A percentile compares a stretch with the other conserved stretches of the same genome.
phyloP scores from a whole-genome alignment of 2,888 invertebrate genomes.

The Hofmannophila pseudospretella region DNA sequence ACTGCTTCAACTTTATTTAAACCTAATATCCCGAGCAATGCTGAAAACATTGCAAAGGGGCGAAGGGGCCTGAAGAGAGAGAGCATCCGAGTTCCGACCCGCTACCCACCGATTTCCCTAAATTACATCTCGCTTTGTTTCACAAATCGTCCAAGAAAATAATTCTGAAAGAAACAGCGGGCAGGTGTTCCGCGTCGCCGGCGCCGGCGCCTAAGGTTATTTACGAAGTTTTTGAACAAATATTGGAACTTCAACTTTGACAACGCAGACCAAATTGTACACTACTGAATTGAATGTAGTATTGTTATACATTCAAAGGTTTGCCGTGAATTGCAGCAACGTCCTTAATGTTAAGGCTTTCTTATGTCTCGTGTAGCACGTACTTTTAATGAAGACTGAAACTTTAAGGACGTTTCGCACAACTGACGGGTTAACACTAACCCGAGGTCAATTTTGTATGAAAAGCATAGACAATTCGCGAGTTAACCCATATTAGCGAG shows the following conservation, averaged over 20 bases:
- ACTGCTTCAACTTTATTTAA: slow-evolving; percentile 38
- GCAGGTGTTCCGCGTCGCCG: slow-evolving; percentile 25
- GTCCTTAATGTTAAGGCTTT: no score
- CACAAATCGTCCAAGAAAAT: slow-evolving; percentile 73
- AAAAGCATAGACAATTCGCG: no score
- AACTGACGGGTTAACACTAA: no score
- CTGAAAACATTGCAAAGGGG: slow-evolving; percentile 34
- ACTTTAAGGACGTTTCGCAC: no score
- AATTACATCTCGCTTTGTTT: slow-evolving; percentile 76
- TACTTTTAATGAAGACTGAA: no score
- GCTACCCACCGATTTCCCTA: slow-evolving; percentile 65
- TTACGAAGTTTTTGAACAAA: slow-evolving; percentile 38
- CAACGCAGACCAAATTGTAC: slow-evolving; percentile 23
- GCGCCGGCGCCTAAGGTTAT: slow-evolving; percentile 24
- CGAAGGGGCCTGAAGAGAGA: slow-evolving; percentile 20
- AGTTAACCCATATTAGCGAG: no score
- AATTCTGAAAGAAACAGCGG: slow-evolving; percentile 45
- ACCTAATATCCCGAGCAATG: slow-evolving; percentile 40
- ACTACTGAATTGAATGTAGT: slow-evolving; percentile 26
- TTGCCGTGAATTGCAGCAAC: not conserved
- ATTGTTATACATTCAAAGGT: slow-evolving; percentile 9
- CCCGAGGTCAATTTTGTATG: no score
- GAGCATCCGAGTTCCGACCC: slow-evolving; percentile 18
- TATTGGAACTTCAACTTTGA: slow-evolving; percentile 24
- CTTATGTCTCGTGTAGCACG: no score